Base-by-base conservation (phyloP, 2,797 vertebrate species). In the Acrossocheilus wenchowensis region DNA sequence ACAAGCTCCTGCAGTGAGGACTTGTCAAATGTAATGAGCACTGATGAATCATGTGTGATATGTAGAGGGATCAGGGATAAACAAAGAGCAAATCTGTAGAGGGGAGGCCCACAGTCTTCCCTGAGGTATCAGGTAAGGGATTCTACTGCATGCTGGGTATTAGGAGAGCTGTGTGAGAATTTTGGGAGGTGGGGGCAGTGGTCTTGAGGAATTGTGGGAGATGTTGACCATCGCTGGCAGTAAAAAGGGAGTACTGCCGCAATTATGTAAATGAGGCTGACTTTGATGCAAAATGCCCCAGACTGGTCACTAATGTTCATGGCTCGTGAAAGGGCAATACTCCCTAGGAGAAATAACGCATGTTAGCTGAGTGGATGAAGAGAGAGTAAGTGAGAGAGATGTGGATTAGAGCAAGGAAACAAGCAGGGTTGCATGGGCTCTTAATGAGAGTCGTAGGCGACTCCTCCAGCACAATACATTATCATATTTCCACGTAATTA, bases 401-500 rank as follows among this genome's bases (percentile, higher is more conserved):
- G 91, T 91, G 89, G 91, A 91, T 90, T 90, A 90, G 90, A 86
- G 81, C 74, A 87, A 75, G 71, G 60, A 83, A 86, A 81, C 68
- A 84, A 89, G 88, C 84, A 26, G 90, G 91, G 78, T 78, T 89
- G 66, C 82, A 60, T 45, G 81, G 73, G 82, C 72, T 87, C 83
- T 78, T 92, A 90, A 92, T 89, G 74, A 91, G 85, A 89, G 73
- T 82, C 80, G 36, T 90, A 84, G 64, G 90, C 87, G n/a, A 86
- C 88, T 96, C 97, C 97, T 92, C 94, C 93, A 97, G 97, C 96
- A 82, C 93, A 96, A 95, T 96, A 94, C 97, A 98, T 99, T 98
- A 98, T 97, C 97, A 98, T 99, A 99, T 98, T 99, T 98, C 96
- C 97, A 98, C 97, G 96, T 98, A 97, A 99, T 99, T 99, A 98